phyloP scores from a whole-genome alignment of 2,113 vertebrate species.

The Deroptyus accipitrinus region DNA sequence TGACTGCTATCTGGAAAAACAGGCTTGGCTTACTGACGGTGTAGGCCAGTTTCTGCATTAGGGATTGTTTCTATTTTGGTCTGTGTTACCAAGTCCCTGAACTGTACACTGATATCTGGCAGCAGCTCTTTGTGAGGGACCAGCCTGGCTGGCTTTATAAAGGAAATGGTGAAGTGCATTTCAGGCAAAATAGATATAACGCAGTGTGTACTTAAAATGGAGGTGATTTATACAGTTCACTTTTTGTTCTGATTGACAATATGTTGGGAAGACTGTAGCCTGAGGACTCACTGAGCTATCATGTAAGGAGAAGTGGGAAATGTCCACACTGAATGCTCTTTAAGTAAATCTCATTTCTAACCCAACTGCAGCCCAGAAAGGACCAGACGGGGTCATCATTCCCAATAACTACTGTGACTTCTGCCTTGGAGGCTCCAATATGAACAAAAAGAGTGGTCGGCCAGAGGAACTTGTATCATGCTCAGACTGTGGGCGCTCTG shows the following conservation, averaged over 20 bases:
- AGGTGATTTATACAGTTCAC: background rate
- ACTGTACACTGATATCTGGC: background rate
- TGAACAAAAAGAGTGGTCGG: constrained; percentile 91
- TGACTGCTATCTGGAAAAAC: background rate
- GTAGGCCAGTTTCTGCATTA: background rate
- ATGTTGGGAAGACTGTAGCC: background rate
- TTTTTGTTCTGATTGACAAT: background rate
- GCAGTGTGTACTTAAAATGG: background rate
- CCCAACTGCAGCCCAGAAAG: constrained; percentile 85
- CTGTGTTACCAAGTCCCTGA: fast-evolving
- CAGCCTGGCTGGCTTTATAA: background rate
- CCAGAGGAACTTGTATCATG: constrained; percentile 94
- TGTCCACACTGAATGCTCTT: background rate
- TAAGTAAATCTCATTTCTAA: constrained; percentile 54
- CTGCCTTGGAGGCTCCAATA: constrained; percentile 92
- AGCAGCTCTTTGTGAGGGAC: background rate
- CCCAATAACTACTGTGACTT: constrained; percentile 96
- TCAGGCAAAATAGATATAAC: background rate
- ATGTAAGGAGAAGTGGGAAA: background rate
- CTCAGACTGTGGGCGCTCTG: constrained; percentile 89
- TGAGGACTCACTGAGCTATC: background rate
- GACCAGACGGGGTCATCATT: constrained; percentile 87
- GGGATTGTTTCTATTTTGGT: background rate
- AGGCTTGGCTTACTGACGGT: background rate
- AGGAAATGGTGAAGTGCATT: background rate